Percentiles rank a stretch among this genome's conserved stretches.
Conservation (phyloP, 2,888 invertebrate species). For the Volucella bombylans region DNA sequence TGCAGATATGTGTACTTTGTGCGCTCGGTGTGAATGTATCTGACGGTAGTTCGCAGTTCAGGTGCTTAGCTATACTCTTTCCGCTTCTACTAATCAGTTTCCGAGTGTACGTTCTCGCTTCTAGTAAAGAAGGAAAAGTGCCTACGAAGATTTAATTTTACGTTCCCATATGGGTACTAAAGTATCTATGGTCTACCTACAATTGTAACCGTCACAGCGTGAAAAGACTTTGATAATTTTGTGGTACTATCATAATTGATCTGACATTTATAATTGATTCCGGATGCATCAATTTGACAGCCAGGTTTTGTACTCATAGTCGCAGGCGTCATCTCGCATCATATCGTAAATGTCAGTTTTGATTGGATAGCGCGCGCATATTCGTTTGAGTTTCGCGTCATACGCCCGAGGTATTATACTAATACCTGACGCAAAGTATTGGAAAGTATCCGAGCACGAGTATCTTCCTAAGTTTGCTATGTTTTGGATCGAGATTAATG, state of each 20-base stretch:
- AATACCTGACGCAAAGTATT: background rate
- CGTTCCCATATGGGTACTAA: background rate
- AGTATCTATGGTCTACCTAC: background rate
- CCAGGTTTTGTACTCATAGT: conserved; percentile 3
- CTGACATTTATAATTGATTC: conserved; percentile 34
- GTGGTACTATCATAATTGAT: conserved; percentile 28
- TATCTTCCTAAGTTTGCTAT: background rate
- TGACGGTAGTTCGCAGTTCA: conserved; percentile 21
- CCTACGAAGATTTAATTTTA: background rate
- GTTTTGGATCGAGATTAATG: conserved; percentile 19
- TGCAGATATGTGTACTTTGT: conserved; percentile 47
- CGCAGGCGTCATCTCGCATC: too few relatives aligned
- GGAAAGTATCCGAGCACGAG: background rate
- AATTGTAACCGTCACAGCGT: background rate
- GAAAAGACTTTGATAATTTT: background rate
- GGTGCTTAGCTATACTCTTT: conserved; percentile 29
- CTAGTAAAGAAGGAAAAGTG: conserved; percentile 8
- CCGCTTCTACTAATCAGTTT: conserved; percentile 50
- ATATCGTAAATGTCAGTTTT: background rate
- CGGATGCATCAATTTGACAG: conserved; percentile 16
- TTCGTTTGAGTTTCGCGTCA: background rate
- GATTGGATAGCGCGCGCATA: conserved; percentile 20
- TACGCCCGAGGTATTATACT: background rate
- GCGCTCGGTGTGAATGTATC: conserved; percentile 6
- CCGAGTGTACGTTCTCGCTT: conserved; percentile 51